phyloP scores from a whole-genome alignment of 2,888 invertebrate species.

The Amblyjoppa fuscipennis region DNA sequence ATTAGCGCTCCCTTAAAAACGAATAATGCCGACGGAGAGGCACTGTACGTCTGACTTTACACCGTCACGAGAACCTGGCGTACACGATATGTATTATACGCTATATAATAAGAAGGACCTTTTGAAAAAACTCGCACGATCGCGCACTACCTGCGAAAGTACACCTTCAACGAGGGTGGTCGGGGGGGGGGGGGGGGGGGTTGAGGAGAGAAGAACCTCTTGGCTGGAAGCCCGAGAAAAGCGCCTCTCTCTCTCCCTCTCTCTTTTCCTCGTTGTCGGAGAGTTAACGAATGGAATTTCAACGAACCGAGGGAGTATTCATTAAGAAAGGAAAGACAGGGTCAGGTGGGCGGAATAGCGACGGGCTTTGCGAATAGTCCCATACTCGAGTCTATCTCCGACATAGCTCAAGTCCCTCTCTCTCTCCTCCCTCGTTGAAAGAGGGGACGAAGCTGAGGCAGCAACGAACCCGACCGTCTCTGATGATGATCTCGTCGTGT shows the following conservation, averaged over 20 bases:
- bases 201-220: constrained; percentile 42
- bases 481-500: not conserved
- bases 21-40: constrained; percentile 50
- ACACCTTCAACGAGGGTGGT: constrained; percentile 8
- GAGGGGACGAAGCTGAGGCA: constrained; percentile 2
- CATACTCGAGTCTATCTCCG: not conserved
- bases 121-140: constrained; percentile 39
- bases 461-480: not conserved
- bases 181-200: no score
- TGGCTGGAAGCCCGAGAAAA: constrained; percentile 52
- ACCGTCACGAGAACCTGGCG: not conserved
- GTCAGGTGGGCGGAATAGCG: constrained; percentile 25
- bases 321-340: constrained; percentile 59
- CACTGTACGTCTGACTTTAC: constrained; percentile 23
- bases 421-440: constrained; percentile 10
- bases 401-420: not conserved
- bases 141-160: constrained; percentile 43
- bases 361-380: constrained; percentile 56
- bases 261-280: constrained; percentile 24
- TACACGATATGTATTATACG: constrained; percentile 17
- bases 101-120: constrained; percentile 34
- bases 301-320: constrained; percentile 66
- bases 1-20: constrained; percentile 50
- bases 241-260: constrained; percentile 2
- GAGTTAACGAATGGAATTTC: constrained; percentile 68